Evolutionary conservation across 2,888 invertebrate genomes (phyloP).

Genomic region (Thecocarcelia acutangulata): DNA sequence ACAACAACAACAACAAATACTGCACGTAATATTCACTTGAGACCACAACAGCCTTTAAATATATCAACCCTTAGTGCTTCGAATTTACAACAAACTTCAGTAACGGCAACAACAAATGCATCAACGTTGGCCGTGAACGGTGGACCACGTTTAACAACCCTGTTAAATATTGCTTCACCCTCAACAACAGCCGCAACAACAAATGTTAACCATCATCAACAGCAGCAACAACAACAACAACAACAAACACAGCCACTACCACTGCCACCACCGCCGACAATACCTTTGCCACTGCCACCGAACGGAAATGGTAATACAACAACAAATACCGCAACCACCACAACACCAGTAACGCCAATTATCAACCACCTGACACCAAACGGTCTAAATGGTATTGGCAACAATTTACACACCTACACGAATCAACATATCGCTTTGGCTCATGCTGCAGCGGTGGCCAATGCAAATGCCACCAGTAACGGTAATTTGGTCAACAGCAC

Average conservation of each 20-base stretch:
- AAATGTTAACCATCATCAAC: constrained; percentile 41
- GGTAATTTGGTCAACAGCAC: constrained; percentile 71
- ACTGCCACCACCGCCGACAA: constrained; percentile 45
- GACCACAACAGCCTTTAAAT: constrained; percentile 85
- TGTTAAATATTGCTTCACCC: constrained; percentile 74
- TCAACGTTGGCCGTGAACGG: constrained; percentile 74
- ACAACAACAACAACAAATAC: constrained; percentile 68
- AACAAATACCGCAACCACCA: constrained; percentile 72
- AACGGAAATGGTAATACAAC: constrained; percentile 60
- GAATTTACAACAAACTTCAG: constrained; percentile 70
- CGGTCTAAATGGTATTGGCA: constrained; percentile 75
- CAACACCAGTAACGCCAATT: constrained; percentile 76
- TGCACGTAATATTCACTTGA: constrained; percentile 76
- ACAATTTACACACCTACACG: constrained; percentile 77
- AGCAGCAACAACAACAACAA: too few relatives aligned
- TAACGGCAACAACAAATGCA: constrained; percentile 55
- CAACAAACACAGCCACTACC: constrained; percentile 35
- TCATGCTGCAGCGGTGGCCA: constrained; percentile 64
- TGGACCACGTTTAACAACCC: constrained; percentile 80
- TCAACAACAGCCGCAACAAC: constrained; percentile 19
- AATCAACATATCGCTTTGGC: constrained; percentile 76
- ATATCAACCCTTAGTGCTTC: constrained; percentile 84
- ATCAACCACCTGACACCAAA: constrained; percentile 72
- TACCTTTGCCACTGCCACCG: constrained; percentile 46
- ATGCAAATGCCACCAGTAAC: constrained; percentile 70